Base-by-base conservation (phyloP, 2,888 invertebrate genomes). In the Apamea anceps region DNA sequence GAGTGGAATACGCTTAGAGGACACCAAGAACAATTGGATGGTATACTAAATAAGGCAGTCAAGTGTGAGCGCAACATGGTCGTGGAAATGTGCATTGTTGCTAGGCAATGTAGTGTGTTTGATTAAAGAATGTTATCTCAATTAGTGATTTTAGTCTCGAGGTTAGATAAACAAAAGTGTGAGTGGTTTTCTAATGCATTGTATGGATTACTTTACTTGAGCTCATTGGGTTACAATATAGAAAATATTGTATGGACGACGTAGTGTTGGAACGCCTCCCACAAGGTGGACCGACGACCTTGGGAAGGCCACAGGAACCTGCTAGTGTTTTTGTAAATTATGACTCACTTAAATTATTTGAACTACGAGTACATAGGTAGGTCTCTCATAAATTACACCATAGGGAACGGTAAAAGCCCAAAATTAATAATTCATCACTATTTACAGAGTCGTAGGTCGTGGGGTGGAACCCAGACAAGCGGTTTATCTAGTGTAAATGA, bases 21-120 rank as follows among this genome's bases (percentile, higher is more conserved):
- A 73, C 70, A 77, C 68, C 37, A 48, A 66, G 72, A 67, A 79
- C 67, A 79, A 84, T 68, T 79, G 77, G 45, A 73, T 28, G 32
- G 13, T 8, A 54, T 32, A 54, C 45, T 70, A 54, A 76, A 80
- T 42, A 66, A 81, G 54, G 68, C 60, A 60, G 65, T 66, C 82
- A 82, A 77, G 82, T 62, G 72, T 66, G 65, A 79, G 45, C 18
- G 13, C 8, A 15, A 18, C 21, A 67, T n/a, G 60, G n/a, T 63
- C 25, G 37, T 85, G 28, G 12, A 60, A 68, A 65, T 75, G 18
- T 13, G n/a, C 7, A 78, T 72, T 77, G 57, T 82, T 79, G 57
- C 10, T 48, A 62, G 10, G 60, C 71, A 57, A 68, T 70, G 63
- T n/a, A 60, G 37, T 77, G 72, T 48, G 28, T 65, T 65, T 68